These are phyloP conservation scores for Gastrophysa polygoni DNA, from an alignment of 2,888 invertebrate species.

Conservation along the genomic window DNA sequence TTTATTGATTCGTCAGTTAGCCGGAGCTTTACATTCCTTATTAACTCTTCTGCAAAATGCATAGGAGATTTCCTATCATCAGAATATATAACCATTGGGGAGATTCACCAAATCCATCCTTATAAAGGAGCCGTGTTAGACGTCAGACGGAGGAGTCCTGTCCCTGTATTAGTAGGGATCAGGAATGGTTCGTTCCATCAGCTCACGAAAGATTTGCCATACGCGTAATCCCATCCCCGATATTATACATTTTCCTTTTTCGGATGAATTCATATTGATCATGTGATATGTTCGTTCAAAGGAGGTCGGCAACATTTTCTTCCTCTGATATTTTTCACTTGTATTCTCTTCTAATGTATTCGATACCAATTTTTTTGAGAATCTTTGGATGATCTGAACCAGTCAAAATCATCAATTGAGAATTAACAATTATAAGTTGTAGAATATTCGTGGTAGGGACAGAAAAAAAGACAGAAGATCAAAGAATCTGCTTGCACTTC, in stretches of 20 bases:
- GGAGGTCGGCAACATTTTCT: conserved; percentile 23
- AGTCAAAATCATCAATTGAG: too few relatives aligned
- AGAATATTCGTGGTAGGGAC: too few relatives aligned
- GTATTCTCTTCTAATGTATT: neutral
- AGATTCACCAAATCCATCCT: neutral
- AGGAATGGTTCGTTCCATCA: conserved; percentile 26
- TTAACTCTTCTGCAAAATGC: too few relatives aligned
- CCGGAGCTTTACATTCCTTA: too few relatives aligned
- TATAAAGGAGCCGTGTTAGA: conserved; percentile 2
- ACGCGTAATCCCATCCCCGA: conserved; percentile 56
- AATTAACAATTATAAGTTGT: too few relatives aligned
- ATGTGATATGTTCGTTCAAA: conserved; percentile 32
- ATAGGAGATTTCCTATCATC: neutral
- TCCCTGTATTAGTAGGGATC: conserved; percentile 14
- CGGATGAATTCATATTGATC: conserved; percentile 38
- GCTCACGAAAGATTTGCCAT: conserved; percentile 57
- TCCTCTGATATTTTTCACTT: neutral
- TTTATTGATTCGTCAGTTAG: too few relatives aligned
- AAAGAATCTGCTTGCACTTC: too few relatives aligned
- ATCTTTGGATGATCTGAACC: too few relatives aligned
- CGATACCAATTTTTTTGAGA: too few relatives aligned
- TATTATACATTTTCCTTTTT: conserved; percentile 52
- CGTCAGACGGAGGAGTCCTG: conserved; percentile 1
- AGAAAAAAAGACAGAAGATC: too few relatives aligned
- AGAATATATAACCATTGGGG: neutral